These are phyloP conservation scores for Plestiodon gilberti DNA, from an alignment of 2,113 vertebrate species.

Conservation along the genomic window DNA sequence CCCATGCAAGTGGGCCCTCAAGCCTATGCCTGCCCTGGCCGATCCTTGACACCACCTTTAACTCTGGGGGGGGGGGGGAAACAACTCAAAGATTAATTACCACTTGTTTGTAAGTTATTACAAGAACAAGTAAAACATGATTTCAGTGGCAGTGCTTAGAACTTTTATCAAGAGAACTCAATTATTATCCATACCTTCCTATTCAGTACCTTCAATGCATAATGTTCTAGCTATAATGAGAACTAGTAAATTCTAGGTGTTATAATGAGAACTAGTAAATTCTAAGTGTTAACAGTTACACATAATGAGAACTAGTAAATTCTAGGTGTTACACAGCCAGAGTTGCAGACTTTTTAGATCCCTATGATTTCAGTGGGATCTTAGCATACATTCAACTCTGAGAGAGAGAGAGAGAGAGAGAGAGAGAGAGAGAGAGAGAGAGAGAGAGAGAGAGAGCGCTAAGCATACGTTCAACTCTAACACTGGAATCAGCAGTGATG, in stretches of 20 bases:
- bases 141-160: not conserved
- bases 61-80: no score
- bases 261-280: not conserved
- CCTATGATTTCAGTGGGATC: not conserved
- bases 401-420: no score
- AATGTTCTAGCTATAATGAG: not conserved
- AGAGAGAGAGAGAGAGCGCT: no score
- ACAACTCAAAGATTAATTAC: not conserved
- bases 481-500: no score
- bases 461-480: no score
- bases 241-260: not conserved
- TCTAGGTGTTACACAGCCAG: no score
- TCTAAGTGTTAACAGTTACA: no score
- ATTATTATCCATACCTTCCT: not conserved
- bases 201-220: not conserved
- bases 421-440: no score
- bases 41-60: no score
- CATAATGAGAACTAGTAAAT: not conserved
- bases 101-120: not conserved
- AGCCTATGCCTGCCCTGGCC: no score
- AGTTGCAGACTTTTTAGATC: not conserved
- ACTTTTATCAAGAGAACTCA: not conserved
- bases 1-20: no score
- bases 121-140: not conserved
- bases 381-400: no score